phyloP scores from a whole-genome alignment of 1,140 invertebrate species.

The Drosophila pandora region DNA sequence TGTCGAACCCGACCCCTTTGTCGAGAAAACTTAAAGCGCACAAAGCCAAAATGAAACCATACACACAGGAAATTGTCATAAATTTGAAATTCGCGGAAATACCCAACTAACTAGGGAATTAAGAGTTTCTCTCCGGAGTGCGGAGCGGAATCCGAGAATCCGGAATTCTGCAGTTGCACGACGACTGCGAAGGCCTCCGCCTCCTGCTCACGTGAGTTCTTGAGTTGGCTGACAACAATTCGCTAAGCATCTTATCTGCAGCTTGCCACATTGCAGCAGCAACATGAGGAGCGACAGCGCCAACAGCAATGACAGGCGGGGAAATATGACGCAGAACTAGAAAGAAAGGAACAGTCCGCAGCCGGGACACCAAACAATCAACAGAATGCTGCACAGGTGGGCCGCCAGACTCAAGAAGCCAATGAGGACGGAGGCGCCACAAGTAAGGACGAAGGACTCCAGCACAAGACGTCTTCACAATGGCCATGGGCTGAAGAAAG shows the following conservation, averaged over 20 bases:
- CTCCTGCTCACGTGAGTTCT: constrained; percentile 33
- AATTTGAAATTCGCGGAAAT: constrained; percentile 32
- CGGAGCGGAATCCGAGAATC: no score
- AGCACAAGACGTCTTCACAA: constrained; percentile 51
- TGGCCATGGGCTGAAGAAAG: constrained; percentile 22
- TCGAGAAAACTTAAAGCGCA: constrained; percentile 28
- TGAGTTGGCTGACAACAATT: constrained; percentile 45
- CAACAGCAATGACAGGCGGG: constrained; percentile 48
- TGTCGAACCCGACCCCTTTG: not conserved
- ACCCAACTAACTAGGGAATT: constrained; percentile 50
- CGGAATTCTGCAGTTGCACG: constrained; percentile 24
- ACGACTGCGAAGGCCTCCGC: constrained; percentile 8
- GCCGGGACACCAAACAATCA: constrained; percentile 45
- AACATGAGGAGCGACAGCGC: constrained; percentile 15
- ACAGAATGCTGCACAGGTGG: constrained; percentile 45
- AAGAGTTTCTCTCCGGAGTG: constrained; percentile 3
- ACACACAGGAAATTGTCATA: constrained; percentile 32
- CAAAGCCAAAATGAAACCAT: constrained; percentile 5
- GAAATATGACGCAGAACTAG: constrained; percentile 45
- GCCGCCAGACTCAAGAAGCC: constrained; percentile 31
- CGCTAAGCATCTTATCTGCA: constrained; percentile 65
- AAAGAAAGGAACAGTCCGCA: constrained; percentile 47
- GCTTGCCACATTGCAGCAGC: constrained; percentile 62
- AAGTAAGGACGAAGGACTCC: constrained; percentile 5
- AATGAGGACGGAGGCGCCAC: constrained; percentile 36